Evolutionary conservation across 2,797 vertebrate genomes (phyloP), one percentile per base, ranked within the genome.

Genomic region (Kryptolebias ocellatus): DNA sequence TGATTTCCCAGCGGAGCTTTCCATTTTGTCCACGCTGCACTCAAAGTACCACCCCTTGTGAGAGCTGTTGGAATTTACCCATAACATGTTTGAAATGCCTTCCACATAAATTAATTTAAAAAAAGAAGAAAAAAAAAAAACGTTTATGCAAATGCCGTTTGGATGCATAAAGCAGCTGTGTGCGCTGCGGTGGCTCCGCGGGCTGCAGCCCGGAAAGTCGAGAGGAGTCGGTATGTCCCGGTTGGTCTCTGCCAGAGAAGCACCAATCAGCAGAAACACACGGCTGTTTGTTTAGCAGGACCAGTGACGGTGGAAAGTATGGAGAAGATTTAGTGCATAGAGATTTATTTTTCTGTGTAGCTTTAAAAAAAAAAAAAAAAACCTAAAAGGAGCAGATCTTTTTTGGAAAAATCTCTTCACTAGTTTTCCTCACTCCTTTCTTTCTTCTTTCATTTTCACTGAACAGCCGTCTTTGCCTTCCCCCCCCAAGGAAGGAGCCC

Each of bases 261-360:
- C 79, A 72, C 74, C 83, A 80, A 88, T 89, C 91, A 84, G 78
- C 83, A 84, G 67, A 89, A 89, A 90, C 90, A 92, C 85, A 91
- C 81, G 86, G 73, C 39, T 80, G 85, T 84, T 88, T 90, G 85
- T 91, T 83, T 76, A 83, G 79, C 78, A 64, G 79, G 74, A 81
- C 52, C 29, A 11, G 63, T 62, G 82, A 88, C 79, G 60, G 75
- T 66, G 80, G 85, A 83, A 87, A 89, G 57, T 66, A 68, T 27
- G 44, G 70, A 85, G 69, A 51, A 79, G 87, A 76, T 79, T 20
- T 54, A 52, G 56, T 72, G 72, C 49, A 39, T 1, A 66, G 45
- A 71, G 74, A 5, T 73, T 80, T 86, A 77, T 45, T 46, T 46
- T 67, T 59, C 14, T 50, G 46, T 51, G 12, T 11, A 20, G 17